phyloP scores from a whole-genome alignment of 2,797 vertebrate species.

The Malurus splendens region DNA sequence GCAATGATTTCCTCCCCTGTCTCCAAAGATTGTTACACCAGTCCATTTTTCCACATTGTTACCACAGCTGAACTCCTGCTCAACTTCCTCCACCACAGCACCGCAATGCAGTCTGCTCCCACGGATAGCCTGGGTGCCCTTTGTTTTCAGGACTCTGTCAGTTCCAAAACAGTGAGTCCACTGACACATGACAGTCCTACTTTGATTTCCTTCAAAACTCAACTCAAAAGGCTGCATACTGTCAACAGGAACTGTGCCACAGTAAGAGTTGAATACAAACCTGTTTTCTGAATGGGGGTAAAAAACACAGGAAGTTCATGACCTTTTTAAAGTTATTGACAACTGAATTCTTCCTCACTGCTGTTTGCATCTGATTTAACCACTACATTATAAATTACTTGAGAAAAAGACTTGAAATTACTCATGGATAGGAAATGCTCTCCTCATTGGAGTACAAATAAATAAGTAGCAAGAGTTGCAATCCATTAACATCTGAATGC shows the following conservation, averaged over 20 bases:
- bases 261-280: neutral
- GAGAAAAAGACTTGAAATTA: neutral
- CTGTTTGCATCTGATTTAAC: neutral
- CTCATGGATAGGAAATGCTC: neutral
- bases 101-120: neutral
- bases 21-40: neutral
- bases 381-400: neutral
- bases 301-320: neutral
- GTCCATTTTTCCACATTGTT: neutral
- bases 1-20: neutral
- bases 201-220: neutral
- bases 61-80: neutral
- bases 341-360: neutral
- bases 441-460: neutral
- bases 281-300: neutral
- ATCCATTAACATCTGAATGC: neutral
- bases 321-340: neutral
- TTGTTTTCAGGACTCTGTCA: neutral
- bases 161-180: neutral
- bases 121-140: neutral
- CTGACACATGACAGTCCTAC: neutral
- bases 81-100: neutral
- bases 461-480: neutral
- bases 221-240: neutral
- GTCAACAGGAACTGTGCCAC: neutral